Base-by-base conservation (phyloP, 2,113 vertebrate species). In the Amphilophus citrinellus region DNA sequence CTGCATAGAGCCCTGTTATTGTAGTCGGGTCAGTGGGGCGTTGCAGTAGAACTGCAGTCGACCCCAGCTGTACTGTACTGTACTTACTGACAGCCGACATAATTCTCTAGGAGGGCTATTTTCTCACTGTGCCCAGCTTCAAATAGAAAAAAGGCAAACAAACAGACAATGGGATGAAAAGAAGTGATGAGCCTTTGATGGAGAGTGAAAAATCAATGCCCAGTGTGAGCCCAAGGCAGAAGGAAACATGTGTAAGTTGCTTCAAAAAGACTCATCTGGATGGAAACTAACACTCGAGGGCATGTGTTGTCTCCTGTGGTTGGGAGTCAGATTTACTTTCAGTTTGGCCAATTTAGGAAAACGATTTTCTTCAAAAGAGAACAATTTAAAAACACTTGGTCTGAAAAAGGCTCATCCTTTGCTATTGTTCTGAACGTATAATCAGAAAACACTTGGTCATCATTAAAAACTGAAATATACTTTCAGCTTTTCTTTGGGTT, bases 161-260 rank as follows among this genome's bases (percentile, higher is more conserved):
- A 85, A 79, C 79, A 78, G 82, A 79, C 77, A 30, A 32, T 2
- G n/a, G 73, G 93, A 94, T 94, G 86, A 95, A 94, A 94, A 88
- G 78, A 63, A 14, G 82, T 22, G 83, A 83, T 68, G 83, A 80
- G 76, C 30, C 84, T 92, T 91, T 94, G 93, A 93, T 83, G 89
- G 81, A 62, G 82, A 79, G 30, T 71, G 75, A 71, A 84, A 91
- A 94, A 94, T 94, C 93, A 50, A 93, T 92, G 10, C 58, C 17
- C 84, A 71, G 91, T 59, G 56, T 66, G 82, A 68, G 86, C 91
- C 83, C 24, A 1, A 76, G 89, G 91, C 88, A 59, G 24, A 76
- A 90, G 93, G 91, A 95, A 93, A 94, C 86, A 58, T 73, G 63
- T 82, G 88, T 61, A 87, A 80, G 90, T 2, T 57, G 39, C 80